Evolutionary conservation across 2,113 vertebrate genomes (phyloP).

Genomic region (Leucopsar rothschildi): DNA sequence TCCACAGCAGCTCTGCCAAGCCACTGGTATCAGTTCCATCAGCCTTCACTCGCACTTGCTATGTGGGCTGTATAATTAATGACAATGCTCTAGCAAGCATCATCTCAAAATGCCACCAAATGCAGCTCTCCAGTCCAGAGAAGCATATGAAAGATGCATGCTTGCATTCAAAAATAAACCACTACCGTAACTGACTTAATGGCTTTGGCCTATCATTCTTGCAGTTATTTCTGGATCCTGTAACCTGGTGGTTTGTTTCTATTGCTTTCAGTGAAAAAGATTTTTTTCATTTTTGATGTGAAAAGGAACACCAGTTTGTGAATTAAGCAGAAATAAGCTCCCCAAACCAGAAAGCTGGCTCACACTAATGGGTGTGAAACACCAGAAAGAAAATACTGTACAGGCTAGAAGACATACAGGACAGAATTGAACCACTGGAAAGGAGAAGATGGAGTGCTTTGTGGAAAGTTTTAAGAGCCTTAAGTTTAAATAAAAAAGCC

Average conservation of each 20-base stretch:
- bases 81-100: background rate
- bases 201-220: background rate
- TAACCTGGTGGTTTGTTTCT: background rate
- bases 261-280: background rate
- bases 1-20: background rate
- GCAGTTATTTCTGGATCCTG: background rate
- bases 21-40: background rate
- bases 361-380: fast-evolving
- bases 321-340: background rate
- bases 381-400: background rate
- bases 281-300: background rate
- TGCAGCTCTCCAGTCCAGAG: background rate
- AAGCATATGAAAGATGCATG: background rate
- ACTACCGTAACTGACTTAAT: background rate
- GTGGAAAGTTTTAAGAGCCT: background rate
- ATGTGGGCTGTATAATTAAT: background rate
- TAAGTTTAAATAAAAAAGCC: background rate
- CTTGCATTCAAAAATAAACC: background rate
- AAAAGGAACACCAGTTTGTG: background rate
- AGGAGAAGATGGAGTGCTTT: background rate
- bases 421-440: background rate
- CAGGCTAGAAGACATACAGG: background rate
- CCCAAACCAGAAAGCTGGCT: background rate
- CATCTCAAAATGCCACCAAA: background rate
- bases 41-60: background rate